These are phyloP conservation scores for Tachysurus vachellii DNA, from an alignment of 2,113 vertebrate species.

Conservation along the genomic window DNA sequence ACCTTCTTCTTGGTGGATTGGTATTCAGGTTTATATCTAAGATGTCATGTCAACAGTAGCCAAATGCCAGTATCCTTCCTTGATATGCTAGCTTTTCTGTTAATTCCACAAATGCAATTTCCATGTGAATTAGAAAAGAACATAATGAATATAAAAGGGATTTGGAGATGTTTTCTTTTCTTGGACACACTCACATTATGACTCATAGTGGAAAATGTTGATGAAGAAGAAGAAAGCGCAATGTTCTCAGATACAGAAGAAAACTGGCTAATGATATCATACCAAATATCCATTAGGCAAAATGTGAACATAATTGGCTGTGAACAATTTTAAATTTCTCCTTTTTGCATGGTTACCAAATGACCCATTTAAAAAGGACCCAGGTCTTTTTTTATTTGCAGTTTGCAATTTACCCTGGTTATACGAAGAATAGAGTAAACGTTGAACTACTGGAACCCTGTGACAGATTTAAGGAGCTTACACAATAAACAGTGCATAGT, in stretches of 20 bases:
- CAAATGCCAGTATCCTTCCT: background rate
- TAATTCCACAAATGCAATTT: background rate
- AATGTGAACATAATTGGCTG: background rate
- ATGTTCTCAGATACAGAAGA: background rate
- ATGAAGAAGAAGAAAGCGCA: background rate
- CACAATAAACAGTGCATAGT: background rate
- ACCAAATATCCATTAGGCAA: slow-evolving; percentile 6
- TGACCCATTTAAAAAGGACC: background rate
- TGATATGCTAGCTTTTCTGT: background rate
- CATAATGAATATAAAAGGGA: background rate
- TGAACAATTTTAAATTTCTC: background rate
- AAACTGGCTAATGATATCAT: background rate
- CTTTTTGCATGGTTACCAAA: background rate
- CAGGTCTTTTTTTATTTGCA: background rate
- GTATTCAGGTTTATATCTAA: slow-evolving; percentile 12
- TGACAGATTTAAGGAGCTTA: background rate
- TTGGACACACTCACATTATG: background rate
- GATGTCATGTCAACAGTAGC: slow-evolving; percentile 9
- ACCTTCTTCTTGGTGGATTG: background rate
- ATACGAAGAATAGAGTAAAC: background rate
- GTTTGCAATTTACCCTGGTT: background rate
- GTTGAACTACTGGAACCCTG: background rate
- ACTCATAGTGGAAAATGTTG: background rate
- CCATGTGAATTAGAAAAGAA: background rate
- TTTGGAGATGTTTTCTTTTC: slow-evolving; percentile 16